These are phyloP conservation scores for Lasioglossum pauxillum DNA, from an alignment of 2,888 invertebrate genomes.

Conservation along the genomic window DNA sequence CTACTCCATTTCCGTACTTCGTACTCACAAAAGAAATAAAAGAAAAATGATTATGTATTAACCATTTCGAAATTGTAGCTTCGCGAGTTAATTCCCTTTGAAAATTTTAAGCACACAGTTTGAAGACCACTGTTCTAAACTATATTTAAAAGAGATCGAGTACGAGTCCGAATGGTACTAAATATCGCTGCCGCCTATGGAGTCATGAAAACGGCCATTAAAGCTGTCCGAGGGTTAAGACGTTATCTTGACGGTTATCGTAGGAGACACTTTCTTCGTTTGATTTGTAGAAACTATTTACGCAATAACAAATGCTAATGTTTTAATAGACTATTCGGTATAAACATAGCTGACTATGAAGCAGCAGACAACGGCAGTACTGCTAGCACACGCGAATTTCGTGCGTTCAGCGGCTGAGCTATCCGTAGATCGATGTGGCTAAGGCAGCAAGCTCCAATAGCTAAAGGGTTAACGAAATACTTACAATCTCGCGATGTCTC, in stretches of 20 bases:
- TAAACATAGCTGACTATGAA: not conserved
- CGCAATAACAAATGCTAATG: slow-evolving; percentile 9
- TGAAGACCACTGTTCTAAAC: not conserved
- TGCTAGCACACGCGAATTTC: slow-evolving; percentile 1
- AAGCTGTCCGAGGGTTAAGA: not conserved
- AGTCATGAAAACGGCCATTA: not conserved
- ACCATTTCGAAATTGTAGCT: not conserved
- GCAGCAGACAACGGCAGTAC: not conserved
- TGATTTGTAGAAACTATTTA: not conserved
- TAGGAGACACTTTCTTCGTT: not conserved
- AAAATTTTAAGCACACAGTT: not conserved
- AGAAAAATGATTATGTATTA: not conserved
- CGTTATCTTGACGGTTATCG: not conserved
- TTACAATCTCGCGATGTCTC: slow-evolving; percentile 3
- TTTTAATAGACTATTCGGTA: not conserved
- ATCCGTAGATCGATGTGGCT: not conserved
- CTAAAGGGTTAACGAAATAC: slow-evolving; percentile 11
- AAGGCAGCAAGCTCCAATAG: not conserved
- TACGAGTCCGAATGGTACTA: slow-evolving; percentile 6
- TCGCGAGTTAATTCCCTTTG: not conserved
- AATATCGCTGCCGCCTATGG: not conserved
- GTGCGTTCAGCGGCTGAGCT: slow-evolving; percentile 9
- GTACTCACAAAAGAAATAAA: not conserved
- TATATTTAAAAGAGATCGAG: not conserved
- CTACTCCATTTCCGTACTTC: not conserved